phyloP scores from a whole-genome alignment of 2,113 vertebrate genomes.

The Chelonoidis abingdonii region DNA sequence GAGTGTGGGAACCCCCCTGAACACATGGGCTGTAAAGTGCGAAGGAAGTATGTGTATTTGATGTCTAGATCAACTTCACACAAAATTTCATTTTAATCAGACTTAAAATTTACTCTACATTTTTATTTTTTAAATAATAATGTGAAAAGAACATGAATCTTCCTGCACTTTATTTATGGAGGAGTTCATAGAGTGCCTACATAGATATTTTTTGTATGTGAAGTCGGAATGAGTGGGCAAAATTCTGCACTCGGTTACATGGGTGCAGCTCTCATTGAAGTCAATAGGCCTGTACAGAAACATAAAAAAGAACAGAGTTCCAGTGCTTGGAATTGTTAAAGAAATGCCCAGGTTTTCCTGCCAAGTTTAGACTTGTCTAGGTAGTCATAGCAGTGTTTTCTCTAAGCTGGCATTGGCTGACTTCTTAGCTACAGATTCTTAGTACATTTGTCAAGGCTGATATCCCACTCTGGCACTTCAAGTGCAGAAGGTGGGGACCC shows the following conservation, averaged over 20 bases:
- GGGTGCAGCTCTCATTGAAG: background rate
- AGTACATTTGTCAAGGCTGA: background rate
- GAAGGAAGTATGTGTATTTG: background rate
- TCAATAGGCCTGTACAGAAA: background rate
- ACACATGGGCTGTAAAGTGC: background rate
- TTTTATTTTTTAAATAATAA: background rate
- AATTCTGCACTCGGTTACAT: background rate
- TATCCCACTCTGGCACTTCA: too few relatives aligned
- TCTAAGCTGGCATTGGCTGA: background rate
- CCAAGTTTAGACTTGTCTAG: background rate
- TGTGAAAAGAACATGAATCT: background rate
- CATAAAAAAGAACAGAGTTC: slow-evolving; percentile 28
- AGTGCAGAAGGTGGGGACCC: too few relatives aligned
- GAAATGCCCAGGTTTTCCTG: slow-evolving; percentile 11
- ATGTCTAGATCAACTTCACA: background rate
- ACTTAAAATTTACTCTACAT: background rate
- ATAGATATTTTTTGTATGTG: background rate
- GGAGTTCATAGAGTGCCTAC: background rate
- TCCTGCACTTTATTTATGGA: background rate
- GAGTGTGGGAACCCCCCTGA: background rate
- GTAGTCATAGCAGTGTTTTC: slow-evolving; percentile 38
- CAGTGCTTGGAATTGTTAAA: slow-evolving; percentile 30
- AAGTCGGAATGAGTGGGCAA: background rate
- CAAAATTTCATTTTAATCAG: background rate
- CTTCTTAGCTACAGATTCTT: background rate